These are phyloP conservation scores for Chaenocephalus aceratus DNA, from an alignment of 2,113 vertebrate species.

Conservation along the genomic window DNA sequence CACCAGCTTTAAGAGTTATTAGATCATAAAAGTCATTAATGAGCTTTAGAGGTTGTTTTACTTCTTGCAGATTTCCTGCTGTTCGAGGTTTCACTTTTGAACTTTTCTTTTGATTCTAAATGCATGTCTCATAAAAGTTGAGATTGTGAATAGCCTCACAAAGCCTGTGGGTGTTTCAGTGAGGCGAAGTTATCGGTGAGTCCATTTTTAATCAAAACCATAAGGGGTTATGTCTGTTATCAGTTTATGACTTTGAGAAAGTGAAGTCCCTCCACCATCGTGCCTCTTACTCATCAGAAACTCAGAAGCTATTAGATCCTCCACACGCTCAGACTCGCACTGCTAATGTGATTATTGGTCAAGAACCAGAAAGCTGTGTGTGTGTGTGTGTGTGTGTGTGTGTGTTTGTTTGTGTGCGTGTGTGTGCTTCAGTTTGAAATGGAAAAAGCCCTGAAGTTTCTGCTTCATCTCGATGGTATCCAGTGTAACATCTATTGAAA, in stretches of 20 bases:
- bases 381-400: neutral
- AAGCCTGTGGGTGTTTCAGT: neutral
- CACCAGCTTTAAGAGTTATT: neutral
- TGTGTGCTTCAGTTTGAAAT: neutral
- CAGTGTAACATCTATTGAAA: slow-evolving; percentile 16
- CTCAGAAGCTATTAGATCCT: slow-evolving; percentile 58
- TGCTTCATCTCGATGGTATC: slow-evolving; percentile 12
- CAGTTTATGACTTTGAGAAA: slow-evolving; percentile 29
- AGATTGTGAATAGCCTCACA: neutral
- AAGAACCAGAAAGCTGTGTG: slow-evolving; percentile 29
- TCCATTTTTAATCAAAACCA: neutral
- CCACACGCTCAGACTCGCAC: slow-evolving; percentile 40
- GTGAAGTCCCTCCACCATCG: slow-evolving; percentile 35
- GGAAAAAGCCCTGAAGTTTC: slow-evolving; percentile 8
- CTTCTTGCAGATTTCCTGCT: neutral
- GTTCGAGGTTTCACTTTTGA: neutral
- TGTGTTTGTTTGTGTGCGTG: too few relatives aligned
- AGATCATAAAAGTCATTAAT: neutral
- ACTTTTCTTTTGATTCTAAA: neutral
- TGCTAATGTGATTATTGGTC: slow-evolving; percentile 62
- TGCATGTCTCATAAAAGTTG: neutral
- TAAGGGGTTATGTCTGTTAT: slow-evolving; percentile 27
- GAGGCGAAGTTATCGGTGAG: neutral
- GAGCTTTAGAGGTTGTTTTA: neutral
- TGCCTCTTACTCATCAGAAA: slow-evolving; percentile 60